Evolutionary conservation across 2,888 invertebrate genomes (phyloP).

Genomic region (Eupithecia abbreviata): DNA sequence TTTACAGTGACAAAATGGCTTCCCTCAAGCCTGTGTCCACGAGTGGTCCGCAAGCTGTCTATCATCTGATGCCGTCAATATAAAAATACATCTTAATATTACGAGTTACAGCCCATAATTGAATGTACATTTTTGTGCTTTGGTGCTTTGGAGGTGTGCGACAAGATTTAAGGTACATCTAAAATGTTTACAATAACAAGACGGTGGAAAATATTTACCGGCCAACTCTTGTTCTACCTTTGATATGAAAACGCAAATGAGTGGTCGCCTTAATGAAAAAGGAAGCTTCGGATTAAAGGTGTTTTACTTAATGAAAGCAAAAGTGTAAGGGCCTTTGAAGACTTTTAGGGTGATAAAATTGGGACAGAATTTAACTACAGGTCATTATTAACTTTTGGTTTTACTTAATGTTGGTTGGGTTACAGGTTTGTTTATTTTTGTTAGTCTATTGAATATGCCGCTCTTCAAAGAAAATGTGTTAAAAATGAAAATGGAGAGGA

Average conservation of each 20-base stretch:
- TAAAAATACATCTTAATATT: too few relatives aligned
- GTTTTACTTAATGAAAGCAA: constrained; percentile 47
- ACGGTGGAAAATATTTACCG: not conserved
- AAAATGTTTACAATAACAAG: too few relatives aligned
- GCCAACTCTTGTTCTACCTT: not conserved
- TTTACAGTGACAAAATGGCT: too few relatives aligned
- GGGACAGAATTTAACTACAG: constrained; percentile 24
- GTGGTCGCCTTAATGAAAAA: constrained; percentile 45
- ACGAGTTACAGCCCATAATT: too few relatives aligned
- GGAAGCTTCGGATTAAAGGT: constrained; percentile 46
- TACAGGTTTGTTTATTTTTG: not conserved
- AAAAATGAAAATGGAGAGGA: not conserved
- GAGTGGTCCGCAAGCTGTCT: too few relatives aligned
- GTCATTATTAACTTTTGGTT: constrained; percentile 25
- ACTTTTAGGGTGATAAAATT: constrained; percentile 32
- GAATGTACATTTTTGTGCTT: too few relatives aligned
- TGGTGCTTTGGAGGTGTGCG: too few relatives aligned
- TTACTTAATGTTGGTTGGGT: constrained; percentile 12
- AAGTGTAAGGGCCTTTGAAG: constrained; percentile 36
- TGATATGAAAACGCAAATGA: constrained; percentile 46
- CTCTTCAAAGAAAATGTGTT: not conserved
- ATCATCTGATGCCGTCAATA: too few relatives aligned
- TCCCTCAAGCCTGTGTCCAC: too few relatives aligned
- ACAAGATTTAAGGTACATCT: too few relatives aligned
- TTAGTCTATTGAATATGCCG: not conserved